phyloP scores from a whole-genome alignment of 2,888 invertebrate species.

The Nyleta sp. region DNA sequence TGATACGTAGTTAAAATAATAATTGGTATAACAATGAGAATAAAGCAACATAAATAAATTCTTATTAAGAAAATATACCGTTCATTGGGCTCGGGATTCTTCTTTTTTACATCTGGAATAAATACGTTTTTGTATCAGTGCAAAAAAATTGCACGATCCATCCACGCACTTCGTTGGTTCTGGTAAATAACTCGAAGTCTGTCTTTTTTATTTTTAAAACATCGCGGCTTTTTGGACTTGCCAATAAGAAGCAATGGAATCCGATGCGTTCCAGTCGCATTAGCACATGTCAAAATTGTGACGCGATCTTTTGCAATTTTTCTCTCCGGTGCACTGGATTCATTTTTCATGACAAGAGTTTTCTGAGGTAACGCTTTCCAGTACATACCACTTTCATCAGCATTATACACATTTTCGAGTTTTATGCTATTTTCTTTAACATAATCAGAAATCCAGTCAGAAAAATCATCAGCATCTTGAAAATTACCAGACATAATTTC shows the following conservation, averaged over 20 bases:
- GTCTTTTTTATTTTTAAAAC: conserved; percentile 65
- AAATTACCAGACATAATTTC: conserved; percentile 6
- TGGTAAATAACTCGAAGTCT: conserved; percentile 63
- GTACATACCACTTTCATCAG: conserved; percentile 28
- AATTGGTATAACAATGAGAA: too few relatives aligned
- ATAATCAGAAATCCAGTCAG: neutral
- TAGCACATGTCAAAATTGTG: conserved; percentile 70
- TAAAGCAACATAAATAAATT: neutral
- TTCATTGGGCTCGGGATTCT: conserved; percentile 10
- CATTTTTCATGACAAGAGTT: conserved; percentile 54
- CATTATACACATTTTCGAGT: conserved; percentile 66
- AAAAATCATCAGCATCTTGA: conserved; percentile 5
- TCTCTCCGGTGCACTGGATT: conserved; percentile 62
- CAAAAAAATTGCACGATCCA: conserved; percentile 66
- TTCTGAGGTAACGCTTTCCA: conserved; percentile 67
- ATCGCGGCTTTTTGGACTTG: conserved; percentile 70
- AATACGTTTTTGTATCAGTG: conserved; percentile 68
- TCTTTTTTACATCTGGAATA: conserved; percentile 51
- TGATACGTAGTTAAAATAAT: too few relatives aligned
- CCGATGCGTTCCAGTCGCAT: conserved; percentile 70
- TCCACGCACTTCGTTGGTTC: conserved; percentile 69
- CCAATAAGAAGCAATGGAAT: conserved; percentile 71
- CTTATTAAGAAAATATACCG: conserved; percentile 2
- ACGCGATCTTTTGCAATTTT: conserved; percentile 66
- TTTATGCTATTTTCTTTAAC: neutral